Evolutionary conservation across 2,888 invertebrate species (phyloP).

Genomic region (Aleiodes leptofemur): DNA sequence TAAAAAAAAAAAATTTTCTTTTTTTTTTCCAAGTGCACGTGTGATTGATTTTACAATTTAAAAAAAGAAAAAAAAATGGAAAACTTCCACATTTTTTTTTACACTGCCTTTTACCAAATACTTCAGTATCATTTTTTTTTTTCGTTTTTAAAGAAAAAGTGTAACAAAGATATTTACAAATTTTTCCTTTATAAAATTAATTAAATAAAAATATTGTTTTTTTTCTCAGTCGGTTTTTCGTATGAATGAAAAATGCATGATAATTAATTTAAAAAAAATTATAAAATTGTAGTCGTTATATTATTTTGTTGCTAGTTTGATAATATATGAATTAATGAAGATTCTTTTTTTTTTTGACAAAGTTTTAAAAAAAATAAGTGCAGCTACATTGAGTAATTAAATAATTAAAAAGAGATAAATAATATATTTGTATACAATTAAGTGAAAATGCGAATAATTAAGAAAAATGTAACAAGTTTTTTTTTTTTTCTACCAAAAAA

Average conservation of each 20-base stretch:
- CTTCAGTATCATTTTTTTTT: constrained; percentile 60
- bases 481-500: constrained; percentile 35
- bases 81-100: constrained; percentile 48
- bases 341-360: constrained; percentile 29
- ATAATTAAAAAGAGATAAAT: constrained; percentile 51
- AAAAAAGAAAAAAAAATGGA: background rate
- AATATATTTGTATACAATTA: constrained; percentile 56
- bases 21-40: background rate
- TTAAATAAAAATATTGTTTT: background rate
- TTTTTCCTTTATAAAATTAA: background rate
- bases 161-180: constrained; percentile 11
- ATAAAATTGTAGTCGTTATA: constrained; percentile 52
- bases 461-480: constrained; percentile 47
- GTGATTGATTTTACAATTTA: constrained; percentile 2
- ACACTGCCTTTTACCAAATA: constrained; percentile 63
- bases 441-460: constrained; percentile 46
- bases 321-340: background rate
- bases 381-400: constrained; percentile 25
- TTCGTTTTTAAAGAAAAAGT: constrained; percentile 20
- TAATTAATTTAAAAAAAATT: constrained; percentile 8
- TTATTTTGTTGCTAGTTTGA: constrained; percentile 53
- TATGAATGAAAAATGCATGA: background rate
- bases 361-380: constrained; percentile 30
- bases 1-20: too few relatives aligned
- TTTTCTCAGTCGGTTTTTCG: constrained; percentile 3